Conservation (phyloP, 2,888 invertebrate genomes). For the Machimus rusticus region DNA sequence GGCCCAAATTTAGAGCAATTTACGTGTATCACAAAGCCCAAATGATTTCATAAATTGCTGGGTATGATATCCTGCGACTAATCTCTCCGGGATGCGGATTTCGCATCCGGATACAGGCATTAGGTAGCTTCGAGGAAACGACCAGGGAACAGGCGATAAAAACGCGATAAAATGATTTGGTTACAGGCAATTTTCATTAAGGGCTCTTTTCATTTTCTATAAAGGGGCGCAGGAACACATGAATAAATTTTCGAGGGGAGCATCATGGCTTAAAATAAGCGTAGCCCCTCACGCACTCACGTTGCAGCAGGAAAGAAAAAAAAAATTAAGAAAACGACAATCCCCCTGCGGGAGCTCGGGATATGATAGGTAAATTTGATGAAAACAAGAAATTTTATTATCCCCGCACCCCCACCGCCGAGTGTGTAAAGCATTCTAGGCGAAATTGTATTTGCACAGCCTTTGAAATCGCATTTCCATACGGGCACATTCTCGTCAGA, state of each 20-base stretch:
- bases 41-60: constrained; percentile 36
- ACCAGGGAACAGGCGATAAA: constrained; percentile 25
- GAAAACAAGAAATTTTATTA: constrained; percentile 42
- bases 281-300: neutral
- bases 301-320: neutral
- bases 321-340: neutral
- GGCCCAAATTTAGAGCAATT: constrained; percentile 29
- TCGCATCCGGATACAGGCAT: constrained; percentile 4
- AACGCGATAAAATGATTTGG: constrained; percentile 40
- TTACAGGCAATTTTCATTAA: constrained; percentile 42
- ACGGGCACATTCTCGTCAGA: constrained; percentile 22
- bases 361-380: constrained; percentile 36
- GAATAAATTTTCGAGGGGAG: constrained; percentile 11
- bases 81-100: neutral
- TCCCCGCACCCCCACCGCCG: neutral
- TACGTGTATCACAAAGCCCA: constrained; percentile 36
- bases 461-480: constrained; percentile 33
- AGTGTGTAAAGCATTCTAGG: neutral
- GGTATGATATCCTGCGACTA: constrained; percentile 19
- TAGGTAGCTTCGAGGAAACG: neutral
- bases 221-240: neutral
- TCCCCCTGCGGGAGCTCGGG: neutral
- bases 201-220: constrained; percentile 25
- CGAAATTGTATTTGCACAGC: constrained; percentile 28
- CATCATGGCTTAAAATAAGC: neutral